A percentile compares a stretch with the other conserved stretches of the same genome.
Conservation (phyloP, 2,797 vertebrate species). For the Pseudochaenichthys georgianus region DNA sequence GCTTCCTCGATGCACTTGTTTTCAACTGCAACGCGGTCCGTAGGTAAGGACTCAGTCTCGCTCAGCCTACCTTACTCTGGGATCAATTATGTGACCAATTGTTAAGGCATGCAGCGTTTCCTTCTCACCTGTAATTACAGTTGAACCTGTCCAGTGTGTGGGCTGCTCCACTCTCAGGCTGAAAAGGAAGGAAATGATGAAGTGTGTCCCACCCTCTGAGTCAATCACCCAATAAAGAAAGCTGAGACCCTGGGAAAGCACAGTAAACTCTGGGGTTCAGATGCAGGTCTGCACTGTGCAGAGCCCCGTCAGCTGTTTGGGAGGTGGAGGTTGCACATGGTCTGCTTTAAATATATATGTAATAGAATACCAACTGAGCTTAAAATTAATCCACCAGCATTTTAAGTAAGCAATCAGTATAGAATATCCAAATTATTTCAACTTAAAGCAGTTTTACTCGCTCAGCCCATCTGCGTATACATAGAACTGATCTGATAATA, state of each 20-base stretch:
- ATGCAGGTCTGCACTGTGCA: slow-evolving; percentile 40
- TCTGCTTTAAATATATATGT: not conserved
- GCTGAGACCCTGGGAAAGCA: slow-evolving; percentile 67
- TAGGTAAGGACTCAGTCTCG: slow-evolving; percentile 37
- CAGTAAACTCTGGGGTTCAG: slow-evolving; percentile 56
- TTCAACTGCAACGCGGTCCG: slow-evolving; percentile 20
- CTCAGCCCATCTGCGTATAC: too few species aligned
- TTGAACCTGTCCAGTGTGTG: slow-evolving; percentile 42
- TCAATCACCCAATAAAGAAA: slow-evolving; percentile 72
- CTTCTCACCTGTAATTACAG: slow-evolving; percentile 65
- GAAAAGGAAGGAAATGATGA: slow-evolving; percentile 66
- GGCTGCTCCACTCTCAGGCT: slow-evolving; percentile 24
- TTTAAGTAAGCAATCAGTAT: not conserved
- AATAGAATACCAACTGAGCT: not conserved
- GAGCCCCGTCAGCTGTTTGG: slow-evolving; percentile 19
- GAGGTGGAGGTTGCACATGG: slow-evolving; percentile 18
- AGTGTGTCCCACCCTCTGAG: slow-evolving; percentile 58
- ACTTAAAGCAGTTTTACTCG: not conserved
- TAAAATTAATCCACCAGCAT: not conserved
- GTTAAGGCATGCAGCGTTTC: slow-evolving; percentile 35
- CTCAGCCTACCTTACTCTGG: slow-evolving; percentile 29
- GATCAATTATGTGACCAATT: slow-evolving; percentile 57
- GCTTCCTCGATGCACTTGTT: slow-evolving; percentile 38
- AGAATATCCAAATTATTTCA: not conserved
- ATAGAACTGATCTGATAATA: too few species aligned